phyloP scores from a whole-genome alignment of 2,113 vertebrate species.

The Nestor notabilis region DNA sequence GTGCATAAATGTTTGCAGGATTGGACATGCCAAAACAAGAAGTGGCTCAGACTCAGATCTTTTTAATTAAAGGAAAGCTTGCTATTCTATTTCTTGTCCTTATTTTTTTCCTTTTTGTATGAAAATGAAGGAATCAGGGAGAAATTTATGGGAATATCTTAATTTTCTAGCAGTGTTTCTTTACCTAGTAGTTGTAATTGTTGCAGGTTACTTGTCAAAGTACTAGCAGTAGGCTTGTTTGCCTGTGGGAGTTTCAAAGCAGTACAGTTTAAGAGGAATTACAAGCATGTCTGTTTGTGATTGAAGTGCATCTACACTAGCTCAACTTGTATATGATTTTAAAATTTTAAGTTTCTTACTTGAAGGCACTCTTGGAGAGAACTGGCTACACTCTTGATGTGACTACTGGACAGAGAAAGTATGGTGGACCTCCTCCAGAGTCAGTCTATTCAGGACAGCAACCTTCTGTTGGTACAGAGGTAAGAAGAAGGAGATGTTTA shows the following conservation, averaged over 20 bases:
- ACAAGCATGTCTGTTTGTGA: background rate
- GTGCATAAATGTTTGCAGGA: conserved; percentile 39
- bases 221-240: background rate
- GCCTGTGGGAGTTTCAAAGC: background rate
- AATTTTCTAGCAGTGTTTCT: background rate
- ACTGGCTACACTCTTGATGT: conserved; percentile 96
- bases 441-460: conserved; percentile 89
- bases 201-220: background rate
- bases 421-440: conserved; percentile 95
- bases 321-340: background rate
- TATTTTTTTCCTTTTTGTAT: background rate
- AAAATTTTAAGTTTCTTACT: conserved; percentile 21
- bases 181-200: background rate
- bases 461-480: conserved; percentile 95
- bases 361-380: conserved; percentile 92
- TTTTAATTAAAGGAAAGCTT: conserved; percentile 37
- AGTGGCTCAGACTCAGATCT: conserved; percentile 29
- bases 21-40: conserved; percentile 52
- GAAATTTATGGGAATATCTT: background rate
- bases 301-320: background rate
- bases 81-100: background rate
- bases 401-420: conserved; percentile 97
- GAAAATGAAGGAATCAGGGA: background rate
- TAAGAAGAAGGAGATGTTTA: conserved; percentile 57
- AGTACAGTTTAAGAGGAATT: background rate